A percentile compares a stretch with the other conserved stretches of the same genome.
Evolutionary conservation across 2,888 invertebrate genomes (phyloP).

Genomic region (Phaedon cochleariae): DNA sequence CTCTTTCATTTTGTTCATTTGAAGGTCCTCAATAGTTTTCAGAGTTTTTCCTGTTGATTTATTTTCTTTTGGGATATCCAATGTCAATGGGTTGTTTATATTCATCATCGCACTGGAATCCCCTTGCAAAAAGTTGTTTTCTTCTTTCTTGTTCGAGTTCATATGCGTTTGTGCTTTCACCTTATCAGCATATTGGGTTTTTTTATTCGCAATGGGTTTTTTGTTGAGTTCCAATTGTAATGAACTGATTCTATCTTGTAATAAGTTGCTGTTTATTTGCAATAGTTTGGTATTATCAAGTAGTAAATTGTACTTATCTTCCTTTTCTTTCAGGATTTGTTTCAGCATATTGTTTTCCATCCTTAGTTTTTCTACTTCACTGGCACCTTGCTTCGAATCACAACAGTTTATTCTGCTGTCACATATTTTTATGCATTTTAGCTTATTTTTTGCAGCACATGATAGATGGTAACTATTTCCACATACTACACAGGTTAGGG

Average conservation of each 20-base stretch:
- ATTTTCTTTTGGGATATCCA: constrained; percentile 3
- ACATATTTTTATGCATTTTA: neutral
- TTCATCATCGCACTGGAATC: neutral
- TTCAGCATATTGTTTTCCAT: constrained; percentile 7
- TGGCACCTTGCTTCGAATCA: neutral
- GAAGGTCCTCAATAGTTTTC: too few species aligned
- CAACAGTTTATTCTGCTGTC: constrained; percentile 10
- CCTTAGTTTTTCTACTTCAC: constrained; percentile 5
- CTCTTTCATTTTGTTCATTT: too few species aligned
- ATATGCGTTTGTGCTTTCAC: neutral
- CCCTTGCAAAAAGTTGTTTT: constrained; percentile 3
- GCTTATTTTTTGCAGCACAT: constrained; percentile 10
- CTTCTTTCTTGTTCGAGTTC: neutral
- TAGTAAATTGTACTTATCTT: constrained; percentile 7
- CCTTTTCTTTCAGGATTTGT: constrained; percentile 5
- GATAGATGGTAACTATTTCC: constrained; percentile 8
- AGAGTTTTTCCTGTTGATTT: constrained; percentile 6
- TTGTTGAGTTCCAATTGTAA: constrained; percentile 4
- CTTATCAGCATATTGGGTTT: constrained; percentile 8
- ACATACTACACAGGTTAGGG: constrained; percentile 7
- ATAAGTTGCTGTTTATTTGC: neutral
- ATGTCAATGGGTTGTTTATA: constrained; percentile 1
- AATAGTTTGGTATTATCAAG: constrained; percentile 6
- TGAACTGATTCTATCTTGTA: constrained; percentile 5
- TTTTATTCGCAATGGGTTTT: constrained; percentile 2